Conservation (phyloP, 2,888 invertebrate genomes). For the Metopia argyrocephala region DNA sequence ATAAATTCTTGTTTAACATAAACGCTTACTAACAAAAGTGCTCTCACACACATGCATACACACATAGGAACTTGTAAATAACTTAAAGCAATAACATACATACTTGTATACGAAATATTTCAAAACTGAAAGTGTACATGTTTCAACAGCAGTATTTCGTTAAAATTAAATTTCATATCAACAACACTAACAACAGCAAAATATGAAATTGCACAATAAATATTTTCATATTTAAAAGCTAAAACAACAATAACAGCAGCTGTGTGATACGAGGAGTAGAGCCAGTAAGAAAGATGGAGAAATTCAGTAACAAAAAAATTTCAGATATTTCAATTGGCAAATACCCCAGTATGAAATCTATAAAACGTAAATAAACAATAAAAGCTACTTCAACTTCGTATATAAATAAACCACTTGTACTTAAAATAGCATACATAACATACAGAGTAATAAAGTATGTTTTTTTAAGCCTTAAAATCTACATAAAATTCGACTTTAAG, state of each 20-base stretch:
- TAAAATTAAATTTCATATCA: slow-evolving; percentile 22
- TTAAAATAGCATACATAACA: not conserved
- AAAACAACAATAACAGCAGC: not conserved
- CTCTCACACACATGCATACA: not conserved
- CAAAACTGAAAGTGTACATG: too few species aligned
- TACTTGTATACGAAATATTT: not conserved
- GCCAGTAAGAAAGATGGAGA: too few species aligned
- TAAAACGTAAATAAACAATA: too few species aligned
- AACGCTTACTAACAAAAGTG: not conserved
- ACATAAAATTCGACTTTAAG: not conserved
- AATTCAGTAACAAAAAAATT: too few species aligned
- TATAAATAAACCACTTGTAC: too few species aligned
- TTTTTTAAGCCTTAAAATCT: slow-evolving; percentile 8
- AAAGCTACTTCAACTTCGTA: not conserved
- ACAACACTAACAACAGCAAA: not conserved
- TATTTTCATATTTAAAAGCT: slow-evolving; percentile 3
- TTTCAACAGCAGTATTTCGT: too few species aligned
- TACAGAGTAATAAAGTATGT: not conserved
- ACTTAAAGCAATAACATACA: not conserved
- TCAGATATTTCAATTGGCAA: not conserved
- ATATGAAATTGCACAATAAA: not conserved
- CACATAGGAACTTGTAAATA: not conserved
- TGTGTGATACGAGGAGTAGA: too few species aligned
- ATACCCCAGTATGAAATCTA: too few species aligned
- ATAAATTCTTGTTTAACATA: slow-evolving; percentile 35